Conservation (phyloP, 1,140 invertebrate species). For the Colletes gigas region DNA sequence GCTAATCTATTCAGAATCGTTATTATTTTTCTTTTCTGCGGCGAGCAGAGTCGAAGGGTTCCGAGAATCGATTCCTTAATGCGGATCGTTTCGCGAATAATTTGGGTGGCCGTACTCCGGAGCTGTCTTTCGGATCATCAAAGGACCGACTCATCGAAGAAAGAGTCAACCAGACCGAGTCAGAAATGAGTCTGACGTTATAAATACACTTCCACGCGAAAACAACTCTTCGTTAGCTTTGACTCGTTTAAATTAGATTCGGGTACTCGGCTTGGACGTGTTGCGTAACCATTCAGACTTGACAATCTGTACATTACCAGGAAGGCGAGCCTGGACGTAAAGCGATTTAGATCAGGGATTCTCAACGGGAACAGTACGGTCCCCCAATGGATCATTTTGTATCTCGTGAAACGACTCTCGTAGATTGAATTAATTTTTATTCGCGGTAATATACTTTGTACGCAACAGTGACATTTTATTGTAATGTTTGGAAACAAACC, state of each 20-base stretch:
- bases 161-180: conserved; percentile 31
- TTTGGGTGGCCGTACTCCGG: not conserved
- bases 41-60: not conserved
- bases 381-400: too few species aligned
- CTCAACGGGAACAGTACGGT: too few species aligned
- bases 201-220: conserved; percentile 57
- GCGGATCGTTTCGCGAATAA: conserved; percentile 1
- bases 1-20: too few species aligned
- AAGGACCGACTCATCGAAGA: conserved; percentile 37
- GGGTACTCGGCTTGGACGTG: conserved; percentile 25
- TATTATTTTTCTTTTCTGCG: not conserved
- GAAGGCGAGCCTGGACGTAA: not conserved
- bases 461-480: too few species aligned
- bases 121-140: conserved; percentile 6
- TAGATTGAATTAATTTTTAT: too few species aligned
- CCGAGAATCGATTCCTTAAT: not conserved
- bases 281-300: conserved; percentile 50
- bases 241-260: conserved; percentile 64
- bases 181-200: conserved; percentile 41
- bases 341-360: not conserved
- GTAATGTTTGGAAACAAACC: too few species aligned
- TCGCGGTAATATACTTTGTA: too few species aligned
- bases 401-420: too few species aligned
- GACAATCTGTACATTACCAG: conserved; percentile 34
- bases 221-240: conserved; percentile 64